Evolutionary conservation across 2,797 vertebrate genomes (phyloP), one percentile per base, ranked within the genome.

Genomic region (Selene dorsalis): DNA sequence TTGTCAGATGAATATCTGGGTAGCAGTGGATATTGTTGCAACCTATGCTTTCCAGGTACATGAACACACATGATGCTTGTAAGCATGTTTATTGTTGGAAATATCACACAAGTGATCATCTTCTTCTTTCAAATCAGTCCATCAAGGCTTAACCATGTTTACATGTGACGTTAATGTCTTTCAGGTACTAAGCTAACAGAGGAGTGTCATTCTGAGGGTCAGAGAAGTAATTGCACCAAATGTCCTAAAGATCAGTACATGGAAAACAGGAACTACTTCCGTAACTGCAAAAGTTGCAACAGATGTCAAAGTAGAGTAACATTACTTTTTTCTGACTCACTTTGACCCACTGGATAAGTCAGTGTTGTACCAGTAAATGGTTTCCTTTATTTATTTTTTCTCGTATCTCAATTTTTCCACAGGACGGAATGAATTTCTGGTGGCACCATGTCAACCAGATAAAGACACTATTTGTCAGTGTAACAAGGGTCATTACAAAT

Each of bases 1-100:
- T 28, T 14, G 0, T 0, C 0, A 0, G 68, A 14, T 0, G 84
- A 92, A 0, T 93, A 84, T 67, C 2, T 0, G 0, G 56, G 1
- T 14, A 1, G 16, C 0, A 7, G 83, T 0, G 77, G 74, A 20
- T 63, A 88, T 61, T 96, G 95, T 76, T 96, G 95, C 80, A 69
- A 91, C 59, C 94, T 80, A 85, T 96, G 95, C 39, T 0, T 1
- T 69, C 4, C 24, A 91, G 95, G 95, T 96, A 91, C 4, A 38
- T 20, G 58, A 35, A 24, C 26, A 45, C 35, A 69, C 38, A 58
- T 2, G n/a, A 59, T 52, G 41, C 35, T 64, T 2, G 53, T 14
- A 9, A 32, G 20, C 45, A 58, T 69, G 8, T 9, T 57, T 20
- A 28, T 43, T 41, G 65, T 26, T 43, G 6, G 22, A 75, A 41